Percentiles rank a stretch among this genome's conserved stretches.
Evolutionary conservation across 2,888 invertebrate species (phyloP).

Genomic region (Pammene aurita): DNA sequence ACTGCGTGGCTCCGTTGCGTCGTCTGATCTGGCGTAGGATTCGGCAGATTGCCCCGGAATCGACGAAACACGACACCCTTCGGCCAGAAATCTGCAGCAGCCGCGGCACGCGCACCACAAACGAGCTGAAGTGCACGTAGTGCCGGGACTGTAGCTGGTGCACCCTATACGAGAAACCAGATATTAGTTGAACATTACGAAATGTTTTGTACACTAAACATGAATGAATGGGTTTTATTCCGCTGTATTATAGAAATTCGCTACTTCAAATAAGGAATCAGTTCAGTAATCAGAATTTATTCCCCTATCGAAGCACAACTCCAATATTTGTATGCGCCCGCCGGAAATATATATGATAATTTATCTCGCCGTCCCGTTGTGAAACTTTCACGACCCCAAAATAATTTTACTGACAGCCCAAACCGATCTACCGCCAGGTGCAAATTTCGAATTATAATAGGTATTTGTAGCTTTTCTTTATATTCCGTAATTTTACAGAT

Average conservation of each 20-base stretch:
- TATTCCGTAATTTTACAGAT: too few relatives aligned
- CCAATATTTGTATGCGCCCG: conserved; percentile 58
- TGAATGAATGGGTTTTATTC: not conserved
- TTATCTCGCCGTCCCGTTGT: conserved; percentile 63
- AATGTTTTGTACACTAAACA: too few relatives aligned
- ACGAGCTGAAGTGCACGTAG: too few relatives aligned
- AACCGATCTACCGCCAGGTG: conserved; percentile 40
- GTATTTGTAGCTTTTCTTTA: not conserved
- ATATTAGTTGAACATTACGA: too few relatives aligned
- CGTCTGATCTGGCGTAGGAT: too few relatives aligned
- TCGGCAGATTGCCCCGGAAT: too few relatives aligned
- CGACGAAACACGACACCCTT: too few relatives aligned
- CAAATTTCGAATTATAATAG: conserved; percentile 8
- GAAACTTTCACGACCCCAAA: conserved; percentile 61
- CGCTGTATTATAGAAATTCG: not conserved
- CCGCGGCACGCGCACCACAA: too few relatives aligned
- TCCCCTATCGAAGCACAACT: conserved; percentile 50
- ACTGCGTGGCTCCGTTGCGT: too few relatives aligned
- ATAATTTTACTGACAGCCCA: conserved; percentile 58
- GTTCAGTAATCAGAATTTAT: conserved; percentile 49
- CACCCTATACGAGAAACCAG: too few relatives aligned
- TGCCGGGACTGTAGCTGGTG: too few relatives aligned
- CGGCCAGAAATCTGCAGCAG: too few relatives aligned
- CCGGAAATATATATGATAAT: conserved; percentile 65
- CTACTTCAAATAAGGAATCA: conserved; percentile 44